phyloP scores from a whole-genome alignment of 2,113 vertebrate genomes.

The Fregetta grallaria region DNA sequence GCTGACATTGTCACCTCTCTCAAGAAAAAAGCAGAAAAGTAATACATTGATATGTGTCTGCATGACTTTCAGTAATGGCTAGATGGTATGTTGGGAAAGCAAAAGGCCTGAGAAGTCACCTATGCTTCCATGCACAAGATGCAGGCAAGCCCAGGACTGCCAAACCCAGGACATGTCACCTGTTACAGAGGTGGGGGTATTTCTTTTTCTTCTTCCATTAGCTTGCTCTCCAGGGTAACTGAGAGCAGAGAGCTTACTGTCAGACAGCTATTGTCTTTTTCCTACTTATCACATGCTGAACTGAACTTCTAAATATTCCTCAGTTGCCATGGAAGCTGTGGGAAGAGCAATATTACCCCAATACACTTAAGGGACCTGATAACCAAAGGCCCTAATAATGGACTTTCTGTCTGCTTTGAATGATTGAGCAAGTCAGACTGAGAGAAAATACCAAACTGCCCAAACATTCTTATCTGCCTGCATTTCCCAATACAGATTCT shows the following conservation, averaged over 20 bases:
- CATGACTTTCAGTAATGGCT: not conserved
- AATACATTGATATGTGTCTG: not conserved
- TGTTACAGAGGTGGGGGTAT: not conserved
- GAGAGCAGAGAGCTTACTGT: not conserved
- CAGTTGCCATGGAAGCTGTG: conserved; percentile 27
- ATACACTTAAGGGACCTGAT: not conserved
- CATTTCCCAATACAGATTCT: not conserved
- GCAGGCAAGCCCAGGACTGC: not conserved
- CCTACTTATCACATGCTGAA: not conserved
- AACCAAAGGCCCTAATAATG: not conserved
- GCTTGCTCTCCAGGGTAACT: not conserved
- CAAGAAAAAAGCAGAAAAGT: not conserved
- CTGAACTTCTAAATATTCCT: not conserved
- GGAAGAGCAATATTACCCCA: not conserved
- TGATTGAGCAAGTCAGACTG: not conserved
- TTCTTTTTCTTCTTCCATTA: not conserved
- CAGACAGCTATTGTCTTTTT: not conserved
- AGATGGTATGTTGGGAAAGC: not conserved
- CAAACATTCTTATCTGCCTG: not conserved
- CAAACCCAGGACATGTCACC: not conserved
- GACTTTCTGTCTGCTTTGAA: not conserved
- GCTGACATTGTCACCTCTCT: not conserved
- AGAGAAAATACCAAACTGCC: not conserved
- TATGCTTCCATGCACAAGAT: not conserved
- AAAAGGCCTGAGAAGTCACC: not conserved